Base-by-base conservation (phyloP, 2,888 invertebrate genomes). In the Drosophila borborema region DNA sequence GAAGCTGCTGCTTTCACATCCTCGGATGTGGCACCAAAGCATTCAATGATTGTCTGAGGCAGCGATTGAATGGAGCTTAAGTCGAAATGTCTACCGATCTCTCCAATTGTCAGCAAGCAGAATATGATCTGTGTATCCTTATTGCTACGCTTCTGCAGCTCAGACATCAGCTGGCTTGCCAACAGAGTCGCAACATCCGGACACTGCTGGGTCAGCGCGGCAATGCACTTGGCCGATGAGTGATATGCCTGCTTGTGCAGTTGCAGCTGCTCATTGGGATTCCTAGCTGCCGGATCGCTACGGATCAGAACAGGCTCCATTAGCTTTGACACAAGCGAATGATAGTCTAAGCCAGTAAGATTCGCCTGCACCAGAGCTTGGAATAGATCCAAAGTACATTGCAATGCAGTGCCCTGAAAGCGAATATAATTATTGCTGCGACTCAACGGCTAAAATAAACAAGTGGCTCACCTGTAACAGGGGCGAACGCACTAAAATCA, bases 1-100 rank as follows among this genome's bases (percentile, higher is more conserved):
- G 99, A 98, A 16, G 99, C 99, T 0, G 99, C 99, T 0, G 98
- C 97, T 93, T 99, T 99, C 3, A 99, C 97, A 93, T 99, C 99
- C 93, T 99, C 99, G 0, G 98, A 98, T 14, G 96, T 95, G 6
- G 97, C 97, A 0, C 96, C 95, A 93, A 99, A 99, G 20, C 98
- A 98, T 76, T 96, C 95, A 71, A 99, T 94, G 59, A 98, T 95
- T 14, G 96, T 96, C 90, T 96, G 95, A 80, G 97, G 96, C 71
- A 98, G 92, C 76, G 96, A 95, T 51, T 95, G 94, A 74, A 97
- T 96, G 40, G 95, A 94, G 89, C 97, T 97, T 71, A 98, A 94
- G 93, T 98, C 97, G 87, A 98, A 95, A 90, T 98, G 97, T 77
- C 98, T 95, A 8, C 99, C 99, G 85, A 99, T 98, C 95, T 99